Percentiles rank a stretch among this genome's conserved stretches.
Evolutionary conservation across 2,113 vertebrate genomes (phyloP).

Genomic region (Amphiprion percula): DNA sequence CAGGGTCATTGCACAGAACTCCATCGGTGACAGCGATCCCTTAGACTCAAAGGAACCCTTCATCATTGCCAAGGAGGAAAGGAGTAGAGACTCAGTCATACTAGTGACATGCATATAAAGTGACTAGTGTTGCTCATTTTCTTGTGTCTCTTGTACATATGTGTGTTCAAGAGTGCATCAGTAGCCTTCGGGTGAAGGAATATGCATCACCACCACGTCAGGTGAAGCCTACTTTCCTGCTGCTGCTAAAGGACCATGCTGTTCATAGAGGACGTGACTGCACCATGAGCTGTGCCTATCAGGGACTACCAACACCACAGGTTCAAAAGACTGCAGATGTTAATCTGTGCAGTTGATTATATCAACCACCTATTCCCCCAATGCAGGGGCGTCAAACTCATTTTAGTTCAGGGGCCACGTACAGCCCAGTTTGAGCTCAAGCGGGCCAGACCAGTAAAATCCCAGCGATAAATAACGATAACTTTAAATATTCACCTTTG

Average conservation of each 20-base stretch:
- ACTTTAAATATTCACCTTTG: too few species aligned
- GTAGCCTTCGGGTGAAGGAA: conserved; percentile 56
- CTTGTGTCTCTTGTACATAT: conserved; percentile 5
- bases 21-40: conserved; percentile 74
- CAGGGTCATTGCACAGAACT: conserved; percentile 76
- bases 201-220: conserved; percentile 55
- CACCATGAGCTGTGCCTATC: conserved; percentile 80
- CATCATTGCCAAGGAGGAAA: conserved; percentile 76
- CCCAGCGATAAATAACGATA: too few species aligned
- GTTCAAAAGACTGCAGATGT: conserved; percentile 3
- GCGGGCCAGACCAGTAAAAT: too few species aligned
- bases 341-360: too few species aligned
- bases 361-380: too few species aligned
- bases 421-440: too few species aligned
- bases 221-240: conserved; percentile 74
- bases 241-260: conserved; percentile 70
- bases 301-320: conserved; percentile 68
- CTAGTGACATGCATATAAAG: not conserved
- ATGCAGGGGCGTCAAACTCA: too few species aligned
- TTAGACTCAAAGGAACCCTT: conserved; percentile 78
- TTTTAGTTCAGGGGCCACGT: too few species aligned
- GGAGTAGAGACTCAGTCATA: not conserved
- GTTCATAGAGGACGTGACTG: conserved; percentile 67
- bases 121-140: not conserved
- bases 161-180: conserved; percentile 41